Evolutionary conservation across 2,113 vertebrate species (phyloP).

Genomic region (Chlamydotis undulata): DNA sequence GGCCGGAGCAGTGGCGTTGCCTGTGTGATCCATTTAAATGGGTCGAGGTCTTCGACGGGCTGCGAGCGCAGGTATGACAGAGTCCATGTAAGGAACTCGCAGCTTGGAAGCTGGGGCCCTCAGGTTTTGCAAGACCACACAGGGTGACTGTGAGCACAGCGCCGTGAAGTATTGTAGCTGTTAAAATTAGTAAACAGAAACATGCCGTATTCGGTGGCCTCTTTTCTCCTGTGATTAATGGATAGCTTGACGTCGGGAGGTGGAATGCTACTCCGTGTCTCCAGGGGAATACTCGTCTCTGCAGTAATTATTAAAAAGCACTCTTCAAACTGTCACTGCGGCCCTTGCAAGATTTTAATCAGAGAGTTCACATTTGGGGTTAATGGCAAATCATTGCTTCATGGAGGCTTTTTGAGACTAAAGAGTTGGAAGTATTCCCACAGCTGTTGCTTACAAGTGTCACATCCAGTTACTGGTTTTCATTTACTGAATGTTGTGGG

Average conservation of each 20-base stretch:
- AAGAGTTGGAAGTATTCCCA: constrained; percentile 33
- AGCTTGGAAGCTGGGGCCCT: neutral
- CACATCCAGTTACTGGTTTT: neutral
- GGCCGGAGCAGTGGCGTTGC: neutral
- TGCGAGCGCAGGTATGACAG: neutral
- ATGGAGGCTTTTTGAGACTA: neutral
- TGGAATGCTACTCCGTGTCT: neutral
- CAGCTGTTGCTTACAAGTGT: constrained; percentile 49
- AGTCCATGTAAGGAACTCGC: fast-evolving
- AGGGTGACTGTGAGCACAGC: neutral
- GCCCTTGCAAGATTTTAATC: constrained; percentile 53
- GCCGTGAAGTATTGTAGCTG: neutral
- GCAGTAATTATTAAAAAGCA: constrained; percentile 60
- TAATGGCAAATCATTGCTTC: constrained; percentile 68
- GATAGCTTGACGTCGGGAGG: constrained; percentile 25
- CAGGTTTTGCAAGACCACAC: neutral
- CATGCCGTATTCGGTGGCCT: neutral
- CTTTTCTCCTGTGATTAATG: constrained; percentile 44
- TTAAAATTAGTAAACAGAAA: neutral
- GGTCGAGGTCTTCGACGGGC: neutral
- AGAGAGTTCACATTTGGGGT: constrained; percentile 51
- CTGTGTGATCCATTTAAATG: neutral
- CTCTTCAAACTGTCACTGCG: constrained; percentile 53
- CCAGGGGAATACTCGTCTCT: constrained; percentile 39
- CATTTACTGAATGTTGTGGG: neutral